phyloP scores from a whole-genome alignment of 2,797 vertebrate species.

The Tarsius wallacei region DNA sequence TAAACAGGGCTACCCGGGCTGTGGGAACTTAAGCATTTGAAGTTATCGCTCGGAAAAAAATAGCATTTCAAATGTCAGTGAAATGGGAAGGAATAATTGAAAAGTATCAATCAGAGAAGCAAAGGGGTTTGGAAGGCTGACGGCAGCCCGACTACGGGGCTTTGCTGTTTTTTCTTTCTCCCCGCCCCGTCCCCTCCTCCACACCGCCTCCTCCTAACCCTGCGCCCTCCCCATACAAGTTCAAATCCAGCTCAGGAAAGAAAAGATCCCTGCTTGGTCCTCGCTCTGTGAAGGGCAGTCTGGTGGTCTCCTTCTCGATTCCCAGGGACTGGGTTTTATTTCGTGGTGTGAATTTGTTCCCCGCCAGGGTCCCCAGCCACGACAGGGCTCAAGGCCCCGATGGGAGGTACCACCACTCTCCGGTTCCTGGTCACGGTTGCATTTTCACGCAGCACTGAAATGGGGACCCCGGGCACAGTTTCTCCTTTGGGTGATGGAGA shows the following conservation, averaged over 20 bases:
- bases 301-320: conserved; percentile 74
- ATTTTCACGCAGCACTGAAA: neutral
- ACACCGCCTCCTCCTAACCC: neutral
- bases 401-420: neutral
- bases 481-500: neutral
- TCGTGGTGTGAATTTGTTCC: conserved; percentile 54
- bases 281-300: conserved; percentile 68
- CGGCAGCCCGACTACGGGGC: conserved; percentile 82
- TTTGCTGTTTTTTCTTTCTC: conserved; percentile 53
- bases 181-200: conserved; percentile 1
- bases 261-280: conserved; percentile 67
- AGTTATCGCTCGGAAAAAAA: conserved; percentile 97
- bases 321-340: conserved; percentile 45
- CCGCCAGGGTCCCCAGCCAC: conserved; percentile 26
- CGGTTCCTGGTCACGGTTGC: conserved; percentile 23
- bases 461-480: neutral
- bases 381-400: neutral
- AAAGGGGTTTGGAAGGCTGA: conserved; percentile 91
- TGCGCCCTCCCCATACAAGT: conserved; percentile 64
- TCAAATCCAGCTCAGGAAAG: conserved; percentile 79
- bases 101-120: conserved; percentile 99
- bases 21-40: conserved; percentile 98
- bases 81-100: conserved; percentile 98
- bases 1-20: conserved; percentile 97
- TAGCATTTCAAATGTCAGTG: conserved; percentile 98